Evolutionary conservation across 2,797 vertebrate genomes (phyloP), one percentile per base, ranked within the genome.

Genomic region (Sphenodon punctatus): DNA sequence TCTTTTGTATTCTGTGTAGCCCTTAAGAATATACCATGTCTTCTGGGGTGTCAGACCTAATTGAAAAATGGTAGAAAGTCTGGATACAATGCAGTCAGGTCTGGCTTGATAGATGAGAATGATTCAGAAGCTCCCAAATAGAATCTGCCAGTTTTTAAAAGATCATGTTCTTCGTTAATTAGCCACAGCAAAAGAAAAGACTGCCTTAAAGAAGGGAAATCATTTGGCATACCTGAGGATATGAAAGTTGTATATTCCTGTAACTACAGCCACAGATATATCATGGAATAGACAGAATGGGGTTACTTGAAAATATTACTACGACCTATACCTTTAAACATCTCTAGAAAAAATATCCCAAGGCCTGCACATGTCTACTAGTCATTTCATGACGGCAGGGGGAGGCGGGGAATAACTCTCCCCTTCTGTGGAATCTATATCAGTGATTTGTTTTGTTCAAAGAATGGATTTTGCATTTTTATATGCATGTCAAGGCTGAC

Each of bases 401-500:
- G 43, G 27, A 55, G 51, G 66, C 27, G 43, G 19, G 55, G 80
- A 85, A 59, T 60, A 30, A 71, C 22, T 10, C 42, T 38, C 36
- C 38, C 45, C 30, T 71, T 22, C 39, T 39, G 79, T 58, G 49
- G 65, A 80, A 80, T 58, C 43, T 61, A 71, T 67, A 67, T 63
- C 83, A 84, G 75, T 70, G 53, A 46, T 27, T 39, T 88, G 89
- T 80, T 85, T 82, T 74, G 27, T 32, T 64, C 76, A 58, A 58
- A 90, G 65, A 80, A 23, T 0, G 61, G 63, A 10, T 77, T 80
- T 76, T 15, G 56, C 70, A 85, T 72, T 69, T 66, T 84, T 27
- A 2, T 32, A 19, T 75, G 72, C 61, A 4, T 66, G 75, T 82
- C 86, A 61, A 75, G 83, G 76, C 66, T 60, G 30, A 30, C 55